A percentile compares a stretch with the other conserved stretches of the same genome.
Conservation (phyloP, 2,888 invertebrate genomes). For the Plebejus melissa region DNA sequence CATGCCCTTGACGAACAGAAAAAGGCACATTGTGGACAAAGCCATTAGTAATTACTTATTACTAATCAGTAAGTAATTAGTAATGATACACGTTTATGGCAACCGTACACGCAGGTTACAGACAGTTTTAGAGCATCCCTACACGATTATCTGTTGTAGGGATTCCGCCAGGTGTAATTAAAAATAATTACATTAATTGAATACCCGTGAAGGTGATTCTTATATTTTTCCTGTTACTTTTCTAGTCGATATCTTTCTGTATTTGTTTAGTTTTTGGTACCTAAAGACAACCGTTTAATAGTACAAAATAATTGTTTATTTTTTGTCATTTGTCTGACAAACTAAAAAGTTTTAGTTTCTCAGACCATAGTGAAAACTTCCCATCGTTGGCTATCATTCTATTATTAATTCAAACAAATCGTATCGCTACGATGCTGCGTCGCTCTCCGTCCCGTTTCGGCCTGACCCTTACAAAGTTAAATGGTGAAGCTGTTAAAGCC, state of each 20-base stretch:
- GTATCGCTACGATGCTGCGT: background rate
- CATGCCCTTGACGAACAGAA: too few species aligned
- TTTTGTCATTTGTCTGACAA: too few species aligned
- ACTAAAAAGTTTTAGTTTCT: too few species aligned
- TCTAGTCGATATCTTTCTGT: background rate
- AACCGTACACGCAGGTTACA: background rate
- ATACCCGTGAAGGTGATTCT: background rate
- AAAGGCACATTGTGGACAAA: too few species aligned
- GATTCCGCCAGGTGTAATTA: slow-evolving; percentile 12
- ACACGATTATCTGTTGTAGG: background rate
- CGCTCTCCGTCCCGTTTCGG: background rate
- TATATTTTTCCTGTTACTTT: background rate
- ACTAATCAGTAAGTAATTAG: background rate
- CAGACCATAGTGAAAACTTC: too few species aligned
- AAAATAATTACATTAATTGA: slow-evolving; percentile 6
- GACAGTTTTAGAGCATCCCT: slow-evolving; percentile 12
- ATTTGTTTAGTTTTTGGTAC: background rate
- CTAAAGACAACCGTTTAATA: background rate
- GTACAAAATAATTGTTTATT: too few species aligned
- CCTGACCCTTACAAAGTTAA: background rate
- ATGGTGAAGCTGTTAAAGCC: background rate
- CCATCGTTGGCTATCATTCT: too few species aligned
- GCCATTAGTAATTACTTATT: background rate
- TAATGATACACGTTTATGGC: background rate
- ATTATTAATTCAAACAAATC: too few species aligned